Evolutionary conservation across 2,797 vertebrate species (phyloP).

Genomic region (Pangasius krempfi): DNA sequence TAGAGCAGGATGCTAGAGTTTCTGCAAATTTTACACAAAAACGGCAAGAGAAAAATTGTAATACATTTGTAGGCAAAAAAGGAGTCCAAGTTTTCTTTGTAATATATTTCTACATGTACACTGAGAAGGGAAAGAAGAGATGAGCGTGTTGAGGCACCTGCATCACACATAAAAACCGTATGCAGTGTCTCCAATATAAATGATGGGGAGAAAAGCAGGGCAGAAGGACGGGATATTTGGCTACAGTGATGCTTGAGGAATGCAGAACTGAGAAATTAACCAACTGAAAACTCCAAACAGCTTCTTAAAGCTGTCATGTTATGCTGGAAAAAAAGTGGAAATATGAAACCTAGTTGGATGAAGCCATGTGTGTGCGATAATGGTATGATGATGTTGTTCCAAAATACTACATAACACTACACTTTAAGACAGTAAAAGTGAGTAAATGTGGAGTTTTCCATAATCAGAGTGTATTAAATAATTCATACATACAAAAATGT

Average conservation of each 20-base stretch:
- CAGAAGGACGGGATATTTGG: slow-evolving; percentile 21
- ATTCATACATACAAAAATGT: slow-evolving; percentile 23
- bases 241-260: slow-evolving; percentile 10
- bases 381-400: background rate
- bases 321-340: background rate
- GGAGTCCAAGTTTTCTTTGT: slow-evolving; percentile 83
- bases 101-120: slow-evolving; percentile 74
- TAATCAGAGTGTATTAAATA: slow-evolving; percentile 2
- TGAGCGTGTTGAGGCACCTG: slow-evolving; percentile 54
- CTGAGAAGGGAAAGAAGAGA: slow-evolving; percentile 62
- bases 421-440: background rate
- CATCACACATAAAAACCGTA: slow-evolving; percentile 63
- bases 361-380: background rate
- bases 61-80: slow-evolving; percentile 94
- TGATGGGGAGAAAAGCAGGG: slow-evolving; percentile 55
- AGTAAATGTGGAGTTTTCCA: background rate
- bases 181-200: slow-evolving; percentile 51
- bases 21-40: slow-evolving; percentile 99
- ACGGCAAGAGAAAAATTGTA: slow-evolving; percentile 99
- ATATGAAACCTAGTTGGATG: slow-evolving; percentile 12
- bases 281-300: background rate
- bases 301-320: background rate
- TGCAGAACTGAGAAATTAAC: background rate
- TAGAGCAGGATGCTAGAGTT: slow-evolving; percentile 98
- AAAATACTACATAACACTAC: background rate